Evolutionary conservation across 2,113 vertebrate species (phyloP).

Genomic region (Tyto alba): DNA sequence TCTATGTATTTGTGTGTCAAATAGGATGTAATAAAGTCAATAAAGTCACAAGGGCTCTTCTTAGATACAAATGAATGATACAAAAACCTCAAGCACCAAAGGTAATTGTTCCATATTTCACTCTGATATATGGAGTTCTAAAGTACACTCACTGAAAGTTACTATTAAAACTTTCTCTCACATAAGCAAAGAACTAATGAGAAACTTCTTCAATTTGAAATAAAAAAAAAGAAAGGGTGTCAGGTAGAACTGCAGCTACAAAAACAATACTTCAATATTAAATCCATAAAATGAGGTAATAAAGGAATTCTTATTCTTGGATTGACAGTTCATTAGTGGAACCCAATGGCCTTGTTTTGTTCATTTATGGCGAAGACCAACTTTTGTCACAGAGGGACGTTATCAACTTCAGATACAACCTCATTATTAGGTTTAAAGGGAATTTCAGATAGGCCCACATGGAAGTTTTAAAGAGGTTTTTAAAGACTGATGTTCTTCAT

Average conservation of each 20-base stretch:
- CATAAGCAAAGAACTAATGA: background rate
- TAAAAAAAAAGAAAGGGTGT: background rate
- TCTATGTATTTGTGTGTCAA: background rate
- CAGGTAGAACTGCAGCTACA: background rate
- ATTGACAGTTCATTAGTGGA: background rate
- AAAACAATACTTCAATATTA: background rate
- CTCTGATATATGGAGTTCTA: background rate
- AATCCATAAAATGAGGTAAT: background rate
- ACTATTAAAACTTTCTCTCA: background rate
- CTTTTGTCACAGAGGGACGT: background rate
- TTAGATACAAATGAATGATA: background rate
- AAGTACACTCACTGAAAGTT: background rate
- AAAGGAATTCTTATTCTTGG: background rate
- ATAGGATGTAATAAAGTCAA: background rate
- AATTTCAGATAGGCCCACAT: background rate
- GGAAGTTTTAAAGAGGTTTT: background rate
- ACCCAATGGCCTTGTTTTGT: background rate
- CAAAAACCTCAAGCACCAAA: background rate
- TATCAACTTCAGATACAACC: background rate
- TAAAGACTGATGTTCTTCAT: background rate
- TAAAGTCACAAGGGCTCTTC: background rate
- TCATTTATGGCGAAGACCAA: background rate
- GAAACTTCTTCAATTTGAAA: background rate
- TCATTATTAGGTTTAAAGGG: background rate
- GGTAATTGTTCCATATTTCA: background rate